These are phyloP conservation scores for Athene cunicularia DNA, from an alignment of 2,113 vertebrate species.

Conservation along the genomic window DNA sequence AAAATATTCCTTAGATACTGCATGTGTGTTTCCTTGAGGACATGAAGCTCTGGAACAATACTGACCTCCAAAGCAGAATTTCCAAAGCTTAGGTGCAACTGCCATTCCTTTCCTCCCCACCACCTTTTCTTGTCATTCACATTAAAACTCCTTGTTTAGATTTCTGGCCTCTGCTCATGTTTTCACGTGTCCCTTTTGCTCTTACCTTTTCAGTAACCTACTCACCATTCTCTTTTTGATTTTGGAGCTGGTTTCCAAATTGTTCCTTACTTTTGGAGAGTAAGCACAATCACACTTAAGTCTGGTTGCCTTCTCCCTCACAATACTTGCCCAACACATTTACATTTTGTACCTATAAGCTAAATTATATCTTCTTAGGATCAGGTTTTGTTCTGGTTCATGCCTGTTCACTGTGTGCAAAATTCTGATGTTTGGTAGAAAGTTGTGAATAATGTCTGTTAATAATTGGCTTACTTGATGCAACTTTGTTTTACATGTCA, in stretches of 20 bases:
- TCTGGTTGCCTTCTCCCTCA: not conserved
- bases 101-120: not conserved
- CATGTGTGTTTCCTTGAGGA: not conserved
- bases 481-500: not conserved
- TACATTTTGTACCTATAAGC: not conserved
- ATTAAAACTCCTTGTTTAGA: not conserved
- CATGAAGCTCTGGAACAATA: not conserved
- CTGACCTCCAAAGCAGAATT: not conserved
- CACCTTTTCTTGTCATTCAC: not conserved
- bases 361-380: not conserved
- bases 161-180: not conserved
- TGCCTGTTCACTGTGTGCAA: not conserved
- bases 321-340: accelerated
- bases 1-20: not conserved
- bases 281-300: not conserved
- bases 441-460: not conserved
- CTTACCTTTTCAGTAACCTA: not conserved
- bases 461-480: not conserved
- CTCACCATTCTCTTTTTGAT: not conserved
- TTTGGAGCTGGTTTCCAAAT: not conserved
- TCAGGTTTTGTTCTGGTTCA: not conserved
- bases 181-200: not conserved
- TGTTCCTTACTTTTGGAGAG: not conserved
- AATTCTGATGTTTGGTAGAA: not conserved
- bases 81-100: not conserved